A percentile compares a stretch with the other conserved stretches of the same genome.
phyloP scores from a whole-genome alignment of 2,797 vertebrate genomes.

The Sebastolobus altivelis region DNA sequence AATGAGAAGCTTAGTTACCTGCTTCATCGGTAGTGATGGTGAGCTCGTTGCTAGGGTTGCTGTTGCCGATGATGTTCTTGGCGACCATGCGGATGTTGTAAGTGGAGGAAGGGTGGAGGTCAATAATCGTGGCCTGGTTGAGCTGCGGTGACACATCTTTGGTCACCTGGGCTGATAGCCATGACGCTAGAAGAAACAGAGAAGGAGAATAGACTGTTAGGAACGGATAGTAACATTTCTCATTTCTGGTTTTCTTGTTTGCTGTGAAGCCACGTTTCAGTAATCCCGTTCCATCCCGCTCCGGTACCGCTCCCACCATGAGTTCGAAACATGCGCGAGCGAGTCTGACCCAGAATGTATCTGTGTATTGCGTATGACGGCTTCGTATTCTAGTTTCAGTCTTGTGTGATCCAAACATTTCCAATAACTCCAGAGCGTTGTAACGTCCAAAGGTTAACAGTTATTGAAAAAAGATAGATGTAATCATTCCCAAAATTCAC shows the following conservation, averaged over 20 bases:
- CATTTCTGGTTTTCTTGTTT: neutral
- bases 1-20: slow-evolving; percentile 79
- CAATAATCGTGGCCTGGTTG: slow-evolving; percentile 99
- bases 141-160: slow-evolving; percentile 99
- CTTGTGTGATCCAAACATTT: no score
- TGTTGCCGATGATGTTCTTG: slow-evolving; percentile 98
- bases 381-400: no score
- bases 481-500: no score
- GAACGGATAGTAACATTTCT: neutral
- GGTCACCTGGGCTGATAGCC: slow-evolving; percentile 98
- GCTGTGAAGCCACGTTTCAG: neutral
- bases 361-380: no score
- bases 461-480: no score
- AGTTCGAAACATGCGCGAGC: no score
- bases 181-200: slow-evolving; percentile 88
- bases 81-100: slow-evolving; percentile 99
- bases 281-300: no score
- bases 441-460: no score
- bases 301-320: no score
- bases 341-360: no score
- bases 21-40: slow-evolving; percentile 99
- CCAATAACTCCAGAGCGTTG: no score
- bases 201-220: neutral
- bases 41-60: slow-evolving; percentile 98
- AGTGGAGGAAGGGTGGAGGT: slow-evolving; percentile 97